Conservation (phyloP, 2,797 vertebrate species). For the Acropternis orthonyx region DNA sequence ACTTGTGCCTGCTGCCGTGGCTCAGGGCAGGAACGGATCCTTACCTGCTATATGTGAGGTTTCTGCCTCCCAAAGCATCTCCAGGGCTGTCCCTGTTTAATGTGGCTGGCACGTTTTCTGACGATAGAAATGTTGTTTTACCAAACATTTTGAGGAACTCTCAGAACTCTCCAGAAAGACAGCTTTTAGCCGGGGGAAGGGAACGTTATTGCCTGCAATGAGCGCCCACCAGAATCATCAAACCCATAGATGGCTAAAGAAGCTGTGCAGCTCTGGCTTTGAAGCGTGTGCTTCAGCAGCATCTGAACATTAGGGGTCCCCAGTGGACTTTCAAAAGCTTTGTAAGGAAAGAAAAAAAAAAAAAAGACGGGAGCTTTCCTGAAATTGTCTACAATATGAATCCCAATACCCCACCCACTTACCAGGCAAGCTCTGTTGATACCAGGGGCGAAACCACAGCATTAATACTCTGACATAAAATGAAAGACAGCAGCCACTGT, state of each 20-base stretch:
- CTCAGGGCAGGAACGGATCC: neutral
- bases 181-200: neutral
- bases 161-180: neutral
- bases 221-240: neutral
- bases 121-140: neutral
- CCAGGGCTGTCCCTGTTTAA: rapidly evolving
- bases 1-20: rapidly evolving
- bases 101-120: neutral
- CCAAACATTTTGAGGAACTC: neutral
- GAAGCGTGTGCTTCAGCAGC: neutral
- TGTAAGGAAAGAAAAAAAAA: rapidly evolving
- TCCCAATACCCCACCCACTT: neutral
- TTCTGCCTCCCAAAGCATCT: neutral
- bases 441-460: conserved; percentile 12
- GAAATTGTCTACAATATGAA: neutral
- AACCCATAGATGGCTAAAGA: neutral
- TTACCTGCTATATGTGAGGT: too few relatives aligned
- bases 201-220: neutral
- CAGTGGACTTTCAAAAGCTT: conserved; percentile 47
- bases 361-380: neutral
- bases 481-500: neutral
- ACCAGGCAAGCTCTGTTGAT: neutral
- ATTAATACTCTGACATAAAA: neutral
- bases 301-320: conserved; percentile 73
- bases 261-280: neutral